Evolutionary conservation across 2,797 vertebrate species (phyloP).

Genomic region (Vipera ursinii): DNA sequence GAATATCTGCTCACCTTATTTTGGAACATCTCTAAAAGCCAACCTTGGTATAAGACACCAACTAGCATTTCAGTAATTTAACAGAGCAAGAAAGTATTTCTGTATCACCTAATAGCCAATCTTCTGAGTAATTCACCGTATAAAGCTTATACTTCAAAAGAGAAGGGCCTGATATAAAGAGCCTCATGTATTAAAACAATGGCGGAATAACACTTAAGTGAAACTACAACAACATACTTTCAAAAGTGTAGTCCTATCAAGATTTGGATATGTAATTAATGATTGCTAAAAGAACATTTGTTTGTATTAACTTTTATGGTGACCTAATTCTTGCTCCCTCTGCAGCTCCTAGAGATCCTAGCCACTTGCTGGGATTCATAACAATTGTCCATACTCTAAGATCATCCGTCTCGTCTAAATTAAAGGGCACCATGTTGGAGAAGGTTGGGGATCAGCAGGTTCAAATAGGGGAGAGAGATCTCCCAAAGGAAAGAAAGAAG

Average conservation of each 20-base stretch:
- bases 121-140: background rate
- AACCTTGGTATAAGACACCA: background rate
- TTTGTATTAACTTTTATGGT: background rate
- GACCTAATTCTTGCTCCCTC: background rate
- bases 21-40: background rate
- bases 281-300: background rate
- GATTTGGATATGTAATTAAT: background rate
- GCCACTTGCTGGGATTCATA: background rate
- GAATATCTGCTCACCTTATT: background rate
- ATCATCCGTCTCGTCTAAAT: background rate
- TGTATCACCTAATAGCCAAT: background rate
- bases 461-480: background rate
- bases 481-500: rapidly evolving
- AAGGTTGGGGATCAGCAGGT: background rate
- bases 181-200: background rate
- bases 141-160: background rate
- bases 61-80: background rate
- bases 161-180: background rate
- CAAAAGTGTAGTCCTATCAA: background rate
- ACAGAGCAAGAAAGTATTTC: background rate
- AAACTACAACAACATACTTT: background rate
- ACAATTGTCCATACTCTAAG: background rate
- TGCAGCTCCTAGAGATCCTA: background rate
- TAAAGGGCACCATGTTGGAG: background rate
- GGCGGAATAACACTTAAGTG: background rate